Percentiles rank a stretch among this genome's conserved stretches.
Evolutionary conservation across 1,140 invertebrate species (phyloP).

Genomic region (Drosophila sechellia): DNA sequence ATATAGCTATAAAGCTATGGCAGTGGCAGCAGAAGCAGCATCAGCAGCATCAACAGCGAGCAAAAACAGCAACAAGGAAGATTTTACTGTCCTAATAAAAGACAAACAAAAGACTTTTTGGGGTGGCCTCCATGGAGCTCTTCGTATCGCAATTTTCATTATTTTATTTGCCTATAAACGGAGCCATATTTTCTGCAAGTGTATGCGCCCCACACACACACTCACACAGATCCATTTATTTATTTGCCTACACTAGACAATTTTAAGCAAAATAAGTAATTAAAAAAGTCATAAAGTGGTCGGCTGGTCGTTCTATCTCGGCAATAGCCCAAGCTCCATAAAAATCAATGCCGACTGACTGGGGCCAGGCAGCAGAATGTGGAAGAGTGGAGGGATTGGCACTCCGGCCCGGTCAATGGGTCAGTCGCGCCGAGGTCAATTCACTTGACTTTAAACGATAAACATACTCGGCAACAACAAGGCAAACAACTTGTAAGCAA

Average conservation of each 20-base stretch:
- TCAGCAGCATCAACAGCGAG: conserved; percentile 25
- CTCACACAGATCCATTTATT: conserved; percentile 63
- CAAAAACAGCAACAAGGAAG: conserved; percentile 69
- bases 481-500: conserved; percentile 78
- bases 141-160: conserved; percentile 82
- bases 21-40: conserved; percentile 5
- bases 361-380: conserved; percentile 44
- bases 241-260: conserved; percentile 71
- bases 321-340: conserved; percentile 41
- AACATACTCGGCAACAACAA: conserved; percentile 61
- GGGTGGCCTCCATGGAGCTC: conserved; percentile 50
- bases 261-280: conserved; percentile 81
- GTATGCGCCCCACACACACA: conserved; percentile 44
- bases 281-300: conserved; percentile 78
- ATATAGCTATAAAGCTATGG: conserved; percentile 6
- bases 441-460: conserved; percentile 77
- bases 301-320: conserved; percentile 39
- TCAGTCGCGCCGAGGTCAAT: conserved; percentile 55
- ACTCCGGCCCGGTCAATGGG: conserved; percentile 27
- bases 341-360: conserved; percentile 79
- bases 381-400: background rate
- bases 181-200: conserved; percentile 76
- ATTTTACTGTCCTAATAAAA: conserved; percentile 83
- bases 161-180: conserved; percentile 84
- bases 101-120: conserved; percentile 77